Evolutionary conservation across 1,140 invertebrate genomes (phyloP).

Genomic region (Diachasma alloeum): DNA sequence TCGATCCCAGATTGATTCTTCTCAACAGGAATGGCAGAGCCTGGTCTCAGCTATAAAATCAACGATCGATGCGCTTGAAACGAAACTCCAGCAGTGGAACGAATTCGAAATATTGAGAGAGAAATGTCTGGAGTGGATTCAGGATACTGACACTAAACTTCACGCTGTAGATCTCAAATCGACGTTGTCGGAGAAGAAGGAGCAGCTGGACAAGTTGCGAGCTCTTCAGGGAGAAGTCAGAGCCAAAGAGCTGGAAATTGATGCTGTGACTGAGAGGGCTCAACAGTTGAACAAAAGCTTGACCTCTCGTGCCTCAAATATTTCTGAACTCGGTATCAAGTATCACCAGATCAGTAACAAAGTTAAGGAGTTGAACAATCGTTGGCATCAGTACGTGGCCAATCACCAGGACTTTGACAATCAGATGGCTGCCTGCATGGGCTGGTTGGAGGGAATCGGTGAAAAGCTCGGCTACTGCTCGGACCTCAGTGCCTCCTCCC

Average conservation of each 20-base stretch:
- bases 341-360: slow-evolving; percentile 90
- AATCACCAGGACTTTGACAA: slow-evolving; percentile 89
- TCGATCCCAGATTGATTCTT: slow-evolving; percentile 83
- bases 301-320: slow-evolving; percentile 74
- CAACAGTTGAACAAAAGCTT: slow-evolving; percentile 81
- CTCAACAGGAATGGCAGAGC: slow-evolving; percentile 91
- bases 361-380: slow-evolving; percentile 87
- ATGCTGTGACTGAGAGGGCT: slow-evolving; percentile 88
- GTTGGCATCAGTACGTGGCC: slow-evolving; percentile 92
- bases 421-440: slow-evolving; percentile 78
- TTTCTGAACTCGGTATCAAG: slow-evolving; percentile 87
- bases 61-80: slow-evolving; percentile 80
- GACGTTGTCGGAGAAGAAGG: slow-evolving; percentile 82
- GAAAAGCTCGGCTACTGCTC: slow-evolving; percentile 86
- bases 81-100: slow-evolving; percentile 87
- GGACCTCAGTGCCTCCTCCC: slow-evolving; percentile 80
- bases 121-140: slow-evolving; percentile 85
- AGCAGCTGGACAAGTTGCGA: slow-evolving; percentile 82
- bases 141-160: slow-evolving; percentile 86
- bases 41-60: slow-evolving; percentile 78
- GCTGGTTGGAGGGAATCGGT: slow-evolving; percentile 86
- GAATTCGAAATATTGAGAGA: slow-evolving; percentile 91
- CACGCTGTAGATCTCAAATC: slow-evolving; percentile 90
- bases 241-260: slow-evolving; percentile 92
- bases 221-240: slow-evolving; percentile 86